A percentile compares a stretch with the other conserved stretches of the same genome.
Conservation (phyloP, 2,113 vertebrate genomes). For the Athene cunicularia region DNA sequence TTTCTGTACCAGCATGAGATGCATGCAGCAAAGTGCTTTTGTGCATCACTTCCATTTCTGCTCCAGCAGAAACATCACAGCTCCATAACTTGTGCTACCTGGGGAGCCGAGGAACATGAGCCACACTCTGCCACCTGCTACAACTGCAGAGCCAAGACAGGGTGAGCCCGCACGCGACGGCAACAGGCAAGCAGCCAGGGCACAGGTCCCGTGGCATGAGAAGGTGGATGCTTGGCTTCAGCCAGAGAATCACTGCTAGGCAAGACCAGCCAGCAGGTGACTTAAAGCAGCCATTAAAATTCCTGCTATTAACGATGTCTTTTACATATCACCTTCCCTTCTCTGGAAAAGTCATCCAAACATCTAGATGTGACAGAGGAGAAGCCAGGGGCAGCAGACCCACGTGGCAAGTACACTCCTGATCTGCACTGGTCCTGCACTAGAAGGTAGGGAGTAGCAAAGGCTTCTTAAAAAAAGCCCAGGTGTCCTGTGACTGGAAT, state of each 20-base stretch:
- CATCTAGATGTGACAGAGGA: too few species aligned
- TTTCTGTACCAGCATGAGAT: fast-evolving
- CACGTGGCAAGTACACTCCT: too few species aligned
- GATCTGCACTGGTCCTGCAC: too few species aligned
- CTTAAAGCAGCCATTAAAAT: background rate
- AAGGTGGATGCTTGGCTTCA: background rate
- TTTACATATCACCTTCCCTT: background rate
- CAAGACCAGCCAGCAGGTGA: background rate
- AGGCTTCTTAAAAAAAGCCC: background rate
- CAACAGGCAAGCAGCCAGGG: too few species aligned
- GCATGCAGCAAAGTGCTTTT: background rate
- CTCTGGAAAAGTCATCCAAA: too few species aligned
- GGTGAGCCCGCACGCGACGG: background rate
- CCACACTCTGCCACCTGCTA: fast-evolving
- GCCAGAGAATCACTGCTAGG: background rate
- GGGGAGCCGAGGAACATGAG: fast-evolving
- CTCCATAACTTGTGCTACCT: background rate
- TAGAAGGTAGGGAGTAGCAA: background rate
- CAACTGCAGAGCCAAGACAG: too few species aligned
- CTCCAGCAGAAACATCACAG: background rate
- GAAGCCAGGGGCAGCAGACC: too few species aligned
- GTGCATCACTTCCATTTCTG: background rate
- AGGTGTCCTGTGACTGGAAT: too few species aligned
- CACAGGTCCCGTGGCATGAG: fast-evolving
- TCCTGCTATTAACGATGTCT: too few species aligned